A percentile compares a stretch with the other conserved stretches of the same genome.
phyloP scores from a whole-genome alignment of 2,113 vertebrate species.

The Gavialis gangeticus region DNA sequence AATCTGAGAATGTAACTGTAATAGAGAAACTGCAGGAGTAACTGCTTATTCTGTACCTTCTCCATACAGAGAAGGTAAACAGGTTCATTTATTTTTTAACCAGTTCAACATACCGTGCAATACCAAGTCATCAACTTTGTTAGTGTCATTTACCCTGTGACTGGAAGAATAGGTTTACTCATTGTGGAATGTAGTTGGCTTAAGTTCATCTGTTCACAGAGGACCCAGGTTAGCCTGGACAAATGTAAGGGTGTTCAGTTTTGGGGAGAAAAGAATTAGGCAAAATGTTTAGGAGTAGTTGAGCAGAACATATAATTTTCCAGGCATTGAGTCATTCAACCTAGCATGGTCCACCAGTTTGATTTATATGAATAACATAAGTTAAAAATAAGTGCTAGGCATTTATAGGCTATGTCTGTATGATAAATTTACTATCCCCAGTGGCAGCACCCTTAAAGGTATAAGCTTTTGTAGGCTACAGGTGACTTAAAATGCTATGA shows the following conservation, averaged over 20 bases:
- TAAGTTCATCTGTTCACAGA: not conserved
- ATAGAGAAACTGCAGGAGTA: not conserved
- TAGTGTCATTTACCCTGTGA: not conserved
- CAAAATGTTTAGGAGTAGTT: not conserved
- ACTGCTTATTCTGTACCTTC: not conserved
- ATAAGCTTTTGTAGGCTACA: no score
- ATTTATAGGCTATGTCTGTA: not conserved
- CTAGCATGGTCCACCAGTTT: not conserved
- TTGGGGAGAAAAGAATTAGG: not conserved
- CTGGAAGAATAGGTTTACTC: not conserved
- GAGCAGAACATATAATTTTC: not conserved
- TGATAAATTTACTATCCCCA: not conserved
- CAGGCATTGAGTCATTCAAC: not conserved
- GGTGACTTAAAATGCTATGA: no score
- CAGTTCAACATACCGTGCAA: not conserved
- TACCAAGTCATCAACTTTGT: not conserved
- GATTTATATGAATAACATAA: not conserved
- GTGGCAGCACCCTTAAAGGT: no score
- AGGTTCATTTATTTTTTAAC: not conserved
- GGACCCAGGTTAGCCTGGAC: not conserved
- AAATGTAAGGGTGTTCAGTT: not conserved
- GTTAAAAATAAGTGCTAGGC: conserved; percentile 1
- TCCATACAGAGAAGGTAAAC: not conserved
- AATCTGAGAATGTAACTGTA: not conserved
- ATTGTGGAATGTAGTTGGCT: not conserved